A percentile compares a stretch with the other conserved stretches of the same genome.
Evolutionary conservation across 2,797 vertebrate species (phyloP).

Genomic region (Melanogrammus aeglefinus): DNA sequence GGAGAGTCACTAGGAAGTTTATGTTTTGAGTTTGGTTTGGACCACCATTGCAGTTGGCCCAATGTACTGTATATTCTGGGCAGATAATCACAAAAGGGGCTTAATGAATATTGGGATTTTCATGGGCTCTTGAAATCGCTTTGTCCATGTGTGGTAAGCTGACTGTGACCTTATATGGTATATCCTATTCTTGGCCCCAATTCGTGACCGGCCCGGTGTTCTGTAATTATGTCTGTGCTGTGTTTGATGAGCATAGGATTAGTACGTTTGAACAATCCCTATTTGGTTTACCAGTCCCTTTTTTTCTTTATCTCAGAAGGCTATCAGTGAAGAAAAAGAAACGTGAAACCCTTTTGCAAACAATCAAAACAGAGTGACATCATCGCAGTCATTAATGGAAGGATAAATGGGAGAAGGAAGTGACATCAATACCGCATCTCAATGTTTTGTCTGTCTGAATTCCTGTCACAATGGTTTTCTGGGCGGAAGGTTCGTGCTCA

Average conservation of each 20-base stretch:
- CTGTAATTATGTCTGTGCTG: background rate
- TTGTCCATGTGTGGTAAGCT: background rate
- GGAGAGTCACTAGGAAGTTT: background rate
- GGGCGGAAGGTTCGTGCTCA: background rate
- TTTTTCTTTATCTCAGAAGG: background rate
- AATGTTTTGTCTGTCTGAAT: slow-evolving; percentile 14
- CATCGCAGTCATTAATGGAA: background rate
- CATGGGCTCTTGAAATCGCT: background rate
- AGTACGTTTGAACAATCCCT: background rate
- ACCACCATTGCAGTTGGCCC: no score
- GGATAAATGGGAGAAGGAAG: background rate
- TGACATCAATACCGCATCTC: slow-evolving; percentile 10
- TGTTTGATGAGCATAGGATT: background rate
- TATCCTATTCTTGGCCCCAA: background rate
- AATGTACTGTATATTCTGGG: background rate
- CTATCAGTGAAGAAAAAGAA: background rate
- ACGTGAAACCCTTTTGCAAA: background rate
- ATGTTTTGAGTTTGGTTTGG: background rate
- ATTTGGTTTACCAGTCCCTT: background rate
- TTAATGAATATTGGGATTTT: background rate
- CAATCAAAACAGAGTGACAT: background rate
- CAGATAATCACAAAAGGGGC: background rate
- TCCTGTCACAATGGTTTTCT: background rate
- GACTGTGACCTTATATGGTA: background rate
- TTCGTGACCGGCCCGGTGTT: background rate